These are phyloP conservation scores for Progne subis DNA, from an alignment of 2,113 vertebrate species.

Conservation along the genomic window DNA sequence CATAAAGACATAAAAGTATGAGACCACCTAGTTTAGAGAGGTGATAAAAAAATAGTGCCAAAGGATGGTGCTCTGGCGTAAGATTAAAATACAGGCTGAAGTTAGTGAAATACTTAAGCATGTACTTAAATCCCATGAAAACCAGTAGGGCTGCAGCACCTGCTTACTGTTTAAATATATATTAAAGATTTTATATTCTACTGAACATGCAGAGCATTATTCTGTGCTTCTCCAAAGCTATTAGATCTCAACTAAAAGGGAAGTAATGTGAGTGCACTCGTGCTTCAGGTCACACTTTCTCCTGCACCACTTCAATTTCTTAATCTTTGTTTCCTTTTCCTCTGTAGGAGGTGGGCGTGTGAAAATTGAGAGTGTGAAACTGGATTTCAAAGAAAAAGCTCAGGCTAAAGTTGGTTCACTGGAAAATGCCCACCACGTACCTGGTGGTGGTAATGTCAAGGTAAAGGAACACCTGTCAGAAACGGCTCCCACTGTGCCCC, in stretches of 20 bases:
- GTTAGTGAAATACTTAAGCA: neutral
- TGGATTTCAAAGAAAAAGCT: slow-evolving; percentile 99
- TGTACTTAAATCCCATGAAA: neutral
- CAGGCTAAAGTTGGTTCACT: slow-evolving; percentile 97
- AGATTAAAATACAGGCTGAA: neutral
- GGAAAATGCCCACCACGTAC: slow-evolving; percentile 91
- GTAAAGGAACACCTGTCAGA: slow-evolving; percentile 72
- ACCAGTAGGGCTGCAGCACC: neutral
- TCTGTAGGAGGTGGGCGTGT: slow-evolving; percentile 89
- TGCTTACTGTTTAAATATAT: neutral
- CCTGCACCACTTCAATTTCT: neutral
- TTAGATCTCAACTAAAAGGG: neutral
- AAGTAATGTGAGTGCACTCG: fast-evolving
- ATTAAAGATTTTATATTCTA: neutral
- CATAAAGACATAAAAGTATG: neutral
- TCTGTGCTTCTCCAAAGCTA: neutral
- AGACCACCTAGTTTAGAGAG: neutral
- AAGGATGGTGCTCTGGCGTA: neutral
- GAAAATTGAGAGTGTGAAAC: slow-evolving; percentile 94
- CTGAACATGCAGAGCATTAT: neutral
- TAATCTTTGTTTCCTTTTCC: slow-evolving; percentile 11
- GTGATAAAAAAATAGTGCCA: neutral
- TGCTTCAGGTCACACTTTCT: neutral
- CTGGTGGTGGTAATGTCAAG: slow-evolving; percentile 87
- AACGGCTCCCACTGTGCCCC: neutral